phyloP scores from a whole-genome alignment of 2,888 invertebrate genomes.

The Buathra laborator region DNA sequence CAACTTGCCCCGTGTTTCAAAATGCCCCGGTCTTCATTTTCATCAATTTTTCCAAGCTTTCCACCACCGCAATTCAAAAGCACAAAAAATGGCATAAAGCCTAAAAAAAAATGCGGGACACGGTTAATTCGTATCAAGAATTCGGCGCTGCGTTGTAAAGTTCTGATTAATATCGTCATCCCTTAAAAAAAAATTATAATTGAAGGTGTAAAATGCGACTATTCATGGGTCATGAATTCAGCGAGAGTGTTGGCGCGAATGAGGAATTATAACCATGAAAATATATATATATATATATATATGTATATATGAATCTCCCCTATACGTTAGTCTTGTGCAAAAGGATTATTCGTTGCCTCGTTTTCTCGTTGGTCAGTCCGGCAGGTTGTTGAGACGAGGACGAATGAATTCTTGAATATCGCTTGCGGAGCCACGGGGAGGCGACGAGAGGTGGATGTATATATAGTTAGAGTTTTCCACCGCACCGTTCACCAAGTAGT shows the following conservation, averaged over 20 bases:
- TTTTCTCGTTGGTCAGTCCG: constrained; percentile 45
- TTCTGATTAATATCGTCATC: constrained; percentile 49
- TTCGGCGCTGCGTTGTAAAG: constrained; percentile 7
- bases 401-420: constrained; percentile 67
- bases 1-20: too few relatives aligned
- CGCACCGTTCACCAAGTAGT: neutral
- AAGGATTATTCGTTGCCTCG: constrained; percentile 61
- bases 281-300: neutral
- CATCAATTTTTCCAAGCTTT: too few relatives aligned
- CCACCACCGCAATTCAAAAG: too few relatives aligned
- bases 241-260: constrained; percentile 29
- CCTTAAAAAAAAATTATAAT: constrained; percentile 3
- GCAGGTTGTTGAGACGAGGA: constrained; percentile 67
- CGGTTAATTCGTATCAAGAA: neutral
- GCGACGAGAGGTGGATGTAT: constrained; percentile 57
- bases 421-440: constrained; percentile 11
- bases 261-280: constrained; percentile 46
- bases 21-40: too few relatives aligned
- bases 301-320: neutral
- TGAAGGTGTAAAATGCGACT: constrained; percentile 18
- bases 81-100: neutral
- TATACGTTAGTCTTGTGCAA: constrained; percentile 4
- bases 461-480: constrained; percentile 3
- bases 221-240: constrained; percentile 46
- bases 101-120: neutral